Percentiles rank a stretch among this genome's conserved stretches.
Conservation (phyloP, 2,113 vertebrate species). For the Pollimyrus isidori region DNA sequence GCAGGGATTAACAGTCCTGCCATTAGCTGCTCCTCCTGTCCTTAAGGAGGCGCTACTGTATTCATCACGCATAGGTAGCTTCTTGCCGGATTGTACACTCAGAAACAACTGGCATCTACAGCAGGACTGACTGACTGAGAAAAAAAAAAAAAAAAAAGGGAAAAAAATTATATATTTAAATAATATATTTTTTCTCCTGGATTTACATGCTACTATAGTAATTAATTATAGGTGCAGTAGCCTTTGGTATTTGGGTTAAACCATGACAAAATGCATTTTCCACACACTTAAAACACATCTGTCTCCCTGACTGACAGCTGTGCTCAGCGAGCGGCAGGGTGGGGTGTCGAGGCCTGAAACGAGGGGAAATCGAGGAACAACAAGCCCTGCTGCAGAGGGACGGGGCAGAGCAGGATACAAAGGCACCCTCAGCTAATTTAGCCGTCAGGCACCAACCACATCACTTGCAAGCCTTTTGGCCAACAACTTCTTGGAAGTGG, state of each 20-base stretch:
- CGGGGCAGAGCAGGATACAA: background rate
- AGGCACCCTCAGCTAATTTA: conserved; percentile 39
- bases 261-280: background rate
- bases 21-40: conserved; percentile 58
- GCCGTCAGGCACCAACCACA: conserved; percentile 85
- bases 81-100: background rate
- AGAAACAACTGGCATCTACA: background rate
- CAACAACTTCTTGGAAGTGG: conserved; percentile 70
- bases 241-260: background rate
- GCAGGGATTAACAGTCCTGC: conserved; percentile 21
- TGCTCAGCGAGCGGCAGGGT: background rate
- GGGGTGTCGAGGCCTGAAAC: background rate
- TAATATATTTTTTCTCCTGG: no score
- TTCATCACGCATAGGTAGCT: conserved; percentile 17
- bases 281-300: conserved; percentile 38
- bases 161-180: no score
- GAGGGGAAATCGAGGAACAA: background rate
- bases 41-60: conserved; percentile 57
- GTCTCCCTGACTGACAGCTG: conserved; percentile 1
- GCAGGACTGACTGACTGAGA: background rate
- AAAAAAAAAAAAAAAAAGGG: background rate
- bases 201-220: background rate
- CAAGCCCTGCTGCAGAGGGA: conserved; percentile 26
- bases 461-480: conserved; percentile 69
- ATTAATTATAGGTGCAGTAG: background rate